A percentile compares a stretch with the other conserved stretches of the same genome.
These are phyloP conservation scores for Latrodectus elegans DNA, from an alignment of 2,888 invertebrate genomes.

Conservation along the genomic window DNA sequence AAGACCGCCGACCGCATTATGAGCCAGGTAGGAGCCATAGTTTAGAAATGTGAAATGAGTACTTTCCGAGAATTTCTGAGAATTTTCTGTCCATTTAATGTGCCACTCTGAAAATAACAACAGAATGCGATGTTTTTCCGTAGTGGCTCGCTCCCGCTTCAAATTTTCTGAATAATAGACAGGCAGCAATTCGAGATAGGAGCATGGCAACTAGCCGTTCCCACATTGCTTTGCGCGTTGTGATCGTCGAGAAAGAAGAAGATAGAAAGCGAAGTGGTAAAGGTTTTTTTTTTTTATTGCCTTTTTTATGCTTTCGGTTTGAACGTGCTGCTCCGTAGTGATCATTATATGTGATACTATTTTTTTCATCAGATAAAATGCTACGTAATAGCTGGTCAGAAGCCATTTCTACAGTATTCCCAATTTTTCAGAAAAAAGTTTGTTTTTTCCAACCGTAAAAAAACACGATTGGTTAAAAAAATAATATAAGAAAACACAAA, in stretches of 20 bases:
- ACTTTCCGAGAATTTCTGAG: not conserved
- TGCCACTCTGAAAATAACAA: not conserved
- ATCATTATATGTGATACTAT: not conserved
- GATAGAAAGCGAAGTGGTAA: not conserved
- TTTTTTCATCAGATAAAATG: not conserved
- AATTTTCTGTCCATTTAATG: constrained; percentile 1
- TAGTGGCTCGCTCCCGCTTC: not conserved
- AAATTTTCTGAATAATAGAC: constrained; percentile 5
- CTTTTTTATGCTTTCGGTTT: not conserved
- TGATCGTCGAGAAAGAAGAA: not conserved
- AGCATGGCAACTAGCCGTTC: not conserved
- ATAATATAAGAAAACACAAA: not conserved
- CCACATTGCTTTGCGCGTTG: not conserved
- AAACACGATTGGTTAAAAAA: not conserved
- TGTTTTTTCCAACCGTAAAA: no score
- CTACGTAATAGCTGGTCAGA: not conserved
- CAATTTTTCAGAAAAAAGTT: not conserved
- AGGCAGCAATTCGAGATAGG: not conserved
- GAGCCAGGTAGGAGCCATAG: constrained; percentile 14
- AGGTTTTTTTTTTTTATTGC: not conserved
- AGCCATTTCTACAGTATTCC: not conserved
- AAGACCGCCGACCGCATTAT: constrained; percentile 27
- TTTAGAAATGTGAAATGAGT: constrained; percentile 32
- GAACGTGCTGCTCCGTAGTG: not conserved
- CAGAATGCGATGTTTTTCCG: not conserved